phyloP scores from a whole-genome alignment of 2,113 vertebrate species.

The Hemibagrus wyckioides region DNA sequence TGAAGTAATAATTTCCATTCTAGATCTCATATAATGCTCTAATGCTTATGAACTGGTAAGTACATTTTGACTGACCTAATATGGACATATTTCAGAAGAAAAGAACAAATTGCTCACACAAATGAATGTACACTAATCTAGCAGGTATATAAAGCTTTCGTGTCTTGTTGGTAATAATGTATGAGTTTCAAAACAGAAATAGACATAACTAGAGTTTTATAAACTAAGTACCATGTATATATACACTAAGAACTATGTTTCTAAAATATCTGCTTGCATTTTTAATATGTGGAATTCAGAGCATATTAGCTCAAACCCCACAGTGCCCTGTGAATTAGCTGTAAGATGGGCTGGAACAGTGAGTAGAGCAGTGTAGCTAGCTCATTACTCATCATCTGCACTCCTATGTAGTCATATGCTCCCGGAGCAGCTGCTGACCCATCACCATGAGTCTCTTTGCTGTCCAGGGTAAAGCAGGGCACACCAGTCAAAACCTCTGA shows the following conservation, averaged over 20 bases:
- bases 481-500: slow-evolving; percentile 15
- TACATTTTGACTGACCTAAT: neutral
- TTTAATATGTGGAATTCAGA: neutral
- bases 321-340: neutral
- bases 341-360: neutral
- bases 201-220: neutral
- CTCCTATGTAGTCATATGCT: slow-evolving; percentile 23
- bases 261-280: neutral
- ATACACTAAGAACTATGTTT: neutral
- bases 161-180: neutral
- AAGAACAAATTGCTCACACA: neutral
- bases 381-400: neutral
- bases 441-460: slow-evolving; percentile 4
- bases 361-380: neutral
- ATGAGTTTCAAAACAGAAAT: neutral
- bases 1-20: neutral
- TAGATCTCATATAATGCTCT: neutral
- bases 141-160: neutral
- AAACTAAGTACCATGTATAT: neutral
- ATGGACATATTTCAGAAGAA: neutral
- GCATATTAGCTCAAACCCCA: neutral
- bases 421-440: slow-evolving; percentile 12
- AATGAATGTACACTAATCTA: neutral
- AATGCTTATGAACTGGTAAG: too few species aligned
- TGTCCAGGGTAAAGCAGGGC: slow-evolving; percentile 10